Conservation (phyloP, 2,797 vertebrate species). For the Melanotaenia parkinsoni region DNA sequence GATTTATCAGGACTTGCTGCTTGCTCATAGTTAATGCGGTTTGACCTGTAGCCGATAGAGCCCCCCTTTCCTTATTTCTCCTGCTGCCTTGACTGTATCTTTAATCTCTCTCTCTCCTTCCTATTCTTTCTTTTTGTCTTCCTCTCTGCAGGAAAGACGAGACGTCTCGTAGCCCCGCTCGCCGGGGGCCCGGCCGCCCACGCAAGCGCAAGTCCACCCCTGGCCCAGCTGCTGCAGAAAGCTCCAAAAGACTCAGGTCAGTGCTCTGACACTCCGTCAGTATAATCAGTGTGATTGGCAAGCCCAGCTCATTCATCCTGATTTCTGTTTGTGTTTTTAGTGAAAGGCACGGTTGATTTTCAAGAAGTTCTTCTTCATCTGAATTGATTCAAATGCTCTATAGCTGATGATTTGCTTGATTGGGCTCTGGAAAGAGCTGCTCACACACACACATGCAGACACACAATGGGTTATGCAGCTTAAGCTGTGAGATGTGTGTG, state of each 20-base stretch:
- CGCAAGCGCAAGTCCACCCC: constrained; percentile 88
- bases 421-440: constrained; percentile 64
- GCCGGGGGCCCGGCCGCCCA: constrained; percentile 91
- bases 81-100: constrained; percentile 48
- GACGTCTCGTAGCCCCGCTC: constrained; percentile 90
- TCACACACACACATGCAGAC: not conserved
- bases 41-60: constrained; percentile 66
- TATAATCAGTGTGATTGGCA: constrained; percentile 78
- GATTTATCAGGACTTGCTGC: constrained; percentile 58
- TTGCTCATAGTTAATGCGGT: constrained; percentile 64
- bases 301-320: constrained; percentile 74
- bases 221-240: constrained; percentile 72
- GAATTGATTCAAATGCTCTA: constrained; percentile 77
- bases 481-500: constrained; percentile 62
- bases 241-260: constrained; percentile 89
- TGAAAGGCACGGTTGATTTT: constrained; percentile 79
- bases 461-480: constrained; percentile 58
- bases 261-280: constrained; percentile 70
- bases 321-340: constrained; percentile 78
- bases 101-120: constrained; percentile 49
- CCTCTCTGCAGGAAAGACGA: constrained; percentile 88
- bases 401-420: constrained; percentile 80
- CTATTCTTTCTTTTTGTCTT: constrained; percentile 31
- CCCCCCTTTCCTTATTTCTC: constrained; percentile 50
- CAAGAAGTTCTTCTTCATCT: constrained; percentile 78